These are phyloP conservation scores for Mormyrus proboscirostris DNA, from an alignment of 2,797 vertebrate genomes.

Conservation along the genomic window DNA sequence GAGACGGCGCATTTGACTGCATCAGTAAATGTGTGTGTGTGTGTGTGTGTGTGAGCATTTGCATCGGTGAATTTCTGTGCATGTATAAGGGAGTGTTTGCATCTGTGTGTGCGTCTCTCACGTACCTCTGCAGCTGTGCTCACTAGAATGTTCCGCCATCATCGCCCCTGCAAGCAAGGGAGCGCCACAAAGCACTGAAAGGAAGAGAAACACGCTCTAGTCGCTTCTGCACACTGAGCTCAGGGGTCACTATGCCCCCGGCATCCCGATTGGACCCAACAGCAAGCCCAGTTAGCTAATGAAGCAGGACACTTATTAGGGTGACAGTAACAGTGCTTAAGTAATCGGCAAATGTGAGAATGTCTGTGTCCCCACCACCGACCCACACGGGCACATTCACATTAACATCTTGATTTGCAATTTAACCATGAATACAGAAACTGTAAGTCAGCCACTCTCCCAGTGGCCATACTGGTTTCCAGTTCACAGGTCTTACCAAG, in stretches of 20 bases:
- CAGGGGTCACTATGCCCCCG: not conserved
- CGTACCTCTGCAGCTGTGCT: constrained; percentile 11
- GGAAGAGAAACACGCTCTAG: not conserved
- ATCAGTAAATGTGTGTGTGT: not conserved
- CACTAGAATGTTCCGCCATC: not conserved
- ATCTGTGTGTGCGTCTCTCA: not conserved
- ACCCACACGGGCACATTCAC: not conserved
- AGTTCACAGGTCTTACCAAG: not conserved
- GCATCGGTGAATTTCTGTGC: not conserved
- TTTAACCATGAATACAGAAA: not conserved
- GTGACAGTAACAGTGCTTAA: not conserved
- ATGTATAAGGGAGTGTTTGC: not conserved
- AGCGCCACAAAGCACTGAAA: constrained; percentile 15
- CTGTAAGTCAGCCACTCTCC: not conserved
- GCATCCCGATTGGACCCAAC: not conserved
- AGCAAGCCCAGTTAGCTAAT: not conserved
- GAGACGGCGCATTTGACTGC: not conserved
- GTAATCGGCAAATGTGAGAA: not conserved
- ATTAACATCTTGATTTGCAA: not conserved
- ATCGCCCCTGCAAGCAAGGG: not conserved
- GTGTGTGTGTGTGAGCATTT: not conserved
- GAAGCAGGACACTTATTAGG: not conserved
- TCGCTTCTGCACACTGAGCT: not conserved
- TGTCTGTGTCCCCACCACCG: not conserved
- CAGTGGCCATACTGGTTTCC: not conserved